Conservation (phyloP, 1,140 invertebrate genomes). For the Caenorhabditis tropicalis region DNA sequence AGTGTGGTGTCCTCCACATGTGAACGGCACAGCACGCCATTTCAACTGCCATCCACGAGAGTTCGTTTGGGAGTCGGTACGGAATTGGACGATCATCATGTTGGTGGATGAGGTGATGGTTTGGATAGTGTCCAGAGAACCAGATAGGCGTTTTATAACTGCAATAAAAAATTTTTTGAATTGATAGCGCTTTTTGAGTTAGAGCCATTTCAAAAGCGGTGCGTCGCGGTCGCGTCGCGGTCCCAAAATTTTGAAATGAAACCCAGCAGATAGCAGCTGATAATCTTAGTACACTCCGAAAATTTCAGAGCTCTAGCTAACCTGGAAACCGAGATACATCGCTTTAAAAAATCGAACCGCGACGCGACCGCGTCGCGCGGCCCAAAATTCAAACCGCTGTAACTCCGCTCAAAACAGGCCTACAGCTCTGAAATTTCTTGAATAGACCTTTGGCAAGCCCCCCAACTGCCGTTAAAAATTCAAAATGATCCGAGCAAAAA, state of each 20-base stretch:
- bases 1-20: constrained; percentile 56
- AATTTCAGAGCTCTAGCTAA: too few relatives aligned
- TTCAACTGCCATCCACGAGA: constrained; percentile 83
- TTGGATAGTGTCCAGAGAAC: constrained; percentile 76
- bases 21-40: constrained; percentile 73
- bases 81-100: constrained; percentile 97
- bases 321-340: too few relatives aligned
- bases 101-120: constrained; percentile 91
- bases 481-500: neutral
- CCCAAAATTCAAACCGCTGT: neutral
- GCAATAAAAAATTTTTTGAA: constrained; percentile 76
- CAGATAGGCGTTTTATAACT: constrained; percentile 46
- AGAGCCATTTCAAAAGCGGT: constrained; percentile 87
- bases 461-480: too few relatives aligned
- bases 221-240: too few relatives aligned
- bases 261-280: too few relatives aligned
- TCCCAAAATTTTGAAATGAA: too few relatives aligned
- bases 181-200: too few relatives aligned
- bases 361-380: constrained; percentile 73
- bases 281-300: too few relatives aligned
- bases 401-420: too few relatives aligned
- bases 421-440: neutral
- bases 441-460: too few relatives aligned
- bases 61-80: constrained; percentile 89
- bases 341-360: too few relatives aligned